phyloP scores from a whole-genome alignment of 53 echinoderm and acorn worm genomes.

The Echinometra lucunter region DNA sequence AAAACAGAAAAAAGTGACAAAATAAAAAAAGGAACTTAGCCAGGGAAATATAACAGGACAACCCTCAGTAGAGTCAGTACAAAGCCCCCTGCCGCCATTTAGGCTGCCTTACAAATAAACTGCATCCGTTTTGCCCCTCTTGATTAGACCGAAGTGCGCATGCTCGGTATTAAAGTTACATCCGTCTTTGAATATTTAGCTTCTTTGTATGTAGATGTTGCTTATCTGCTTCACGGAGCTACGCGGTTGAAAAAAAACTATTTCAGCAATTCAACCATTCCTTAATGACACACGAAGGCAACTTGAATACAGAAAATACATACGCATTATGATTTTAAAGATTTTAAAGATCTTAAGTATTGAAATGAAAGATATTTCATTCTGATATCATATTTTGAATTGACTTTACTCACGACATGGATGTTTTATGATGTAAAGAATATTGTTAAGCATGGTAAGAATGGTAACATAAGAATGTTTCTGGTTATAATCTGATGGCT shows the following conservation, averaged over 20 bases:
- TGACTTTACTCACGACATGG: neutral
- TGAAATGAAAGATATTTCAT: neutral
- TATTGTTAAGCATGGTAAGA: neutral
- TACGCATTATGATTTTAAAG: neutral
- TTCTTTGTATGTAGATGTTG: neutral
- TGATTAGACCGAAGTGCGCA: neutral
- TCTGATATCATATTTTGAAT: neutral
- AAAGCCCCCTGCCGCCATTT: slow-evolving; percentile 50
- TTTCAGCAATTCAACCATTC: neutral
- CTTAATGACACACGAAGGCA: neutral
- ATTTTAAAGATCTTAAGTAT: neutral
- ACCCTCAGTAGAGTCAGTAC: neutral
- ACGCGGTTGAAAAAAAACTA: neutral
- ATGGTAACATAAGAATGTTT: neutral
- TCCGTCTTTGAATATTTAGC: neutral
- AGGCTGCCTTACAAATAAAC: slow-evolving; percentile 50
- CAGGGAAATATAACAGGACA: neutral
- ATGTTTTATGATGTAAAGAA: neutral
- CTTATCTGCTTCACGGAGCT: neutral
- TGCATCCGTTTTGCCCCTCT: slow-evolving; percentile 19
- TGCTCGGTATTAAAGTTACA: slow-evolving; percentile 39
- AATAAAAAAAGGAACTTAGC: neutral
- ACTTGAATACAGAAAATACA: neutral
- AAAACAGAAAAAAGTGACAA: neutral
- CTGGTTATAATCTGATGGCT: neutral